Base-by-base conservation (phyloP, 2,113 vertebrate genomes). In the Nerophis lumbriciformis region DNA sequence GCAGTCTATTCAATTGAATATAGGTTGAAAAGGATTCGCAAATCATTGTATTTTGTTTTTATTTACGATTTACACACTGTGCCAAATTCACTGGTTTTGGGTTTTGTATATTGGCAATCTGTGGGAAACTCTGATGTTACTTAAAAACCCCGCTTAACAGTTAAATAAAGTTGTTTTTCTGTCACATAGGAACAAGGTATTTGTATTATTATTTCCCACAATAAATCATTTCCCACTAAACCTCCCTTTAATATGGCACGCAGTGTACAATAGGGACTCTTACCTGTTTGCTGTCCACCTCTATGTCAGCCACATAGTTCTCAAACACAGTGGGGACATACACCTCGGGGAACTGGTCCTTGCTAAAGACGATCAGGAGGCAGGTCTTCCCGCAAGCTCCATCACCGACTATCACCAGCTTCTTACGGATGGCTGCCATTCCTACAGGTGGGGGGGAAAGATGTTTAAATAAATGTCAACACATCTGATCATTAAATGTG, bases 401-500 rank as follows among this genome's bases (percentile, higher is more conserved):
- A 89, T 99, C 97, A 50, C 97, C 97, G 47, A 99, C 97, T 71
- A 99, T 98, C 78, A 99, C 97, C 88, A 99, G 89, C 87, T 99
- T 99, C 93, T 98, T 99, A 83, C 97, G 92, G 88, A 99, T 98
- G 81, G 97, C 97, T 85, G 97, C 97, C 97, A 99, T 98, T 59
- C 75, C 95, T 98, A 86, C 5, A 53, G 75, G 85, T 52, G 59
- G 54, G n/a, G 62, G 62, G 35, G 50, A 4, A 28, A 48, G 9
- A 21, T 66, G 38, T 53, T 36, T 28, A 36, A 36, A 53, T 11
- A 53, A 8, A 4, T 36, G 13, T 4, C 13, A 53, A 15, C 53
- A 53, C 28, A 53, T 13, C 28, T 36, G 5, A 13, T 21, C 6
- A 53, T 15, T 5, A 53, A 53, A 37, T 37, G 6, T 36, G 19